phyloP scores from a whole-genome alignment of 2,113 vertebrate species.

The Osmerus eperlanus region DNA sequence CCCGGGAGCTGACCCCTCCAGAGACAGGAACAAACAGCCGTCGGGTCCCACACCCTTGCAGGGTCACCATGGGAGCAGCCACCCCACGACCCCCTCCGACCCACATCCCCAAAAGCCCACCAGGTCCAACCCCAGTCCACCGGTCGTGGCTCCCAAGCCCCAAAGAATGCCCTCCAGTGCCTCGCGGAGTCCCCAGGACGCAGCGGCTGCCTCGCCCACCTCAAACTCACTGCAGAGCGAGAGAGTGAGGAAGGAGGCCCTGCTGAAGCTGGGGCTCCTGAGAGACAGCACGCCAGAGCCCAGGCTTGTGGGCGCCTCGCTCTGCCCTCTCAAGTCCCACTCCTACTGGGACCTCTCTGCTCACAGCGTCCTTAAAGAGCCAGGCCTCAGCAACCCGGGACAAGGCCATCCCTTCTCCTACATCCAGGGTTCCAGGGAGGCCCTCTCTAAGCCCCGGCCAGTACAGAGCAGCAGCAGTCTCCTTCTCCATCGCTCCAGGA shows the following conservation, averaged over 20 bases:
- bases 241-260: constrained; percentile 76
- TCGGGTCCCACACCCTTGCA: constrained; percentile 10
- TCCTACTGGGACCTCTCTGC: constrained; percentile 13
- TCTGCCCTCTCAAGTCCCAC: not conserved
- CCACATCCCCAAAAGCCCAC: not conserved
- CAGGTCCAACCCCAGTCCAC: constrained; percentile 64
- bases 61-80: constrained; percentile 24
- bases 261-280: constrained; percentile 85
- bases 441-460: constrained; percentile 22
- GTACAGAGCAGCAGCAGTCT: constrained; percentile 49
- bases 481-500: constrained; percentile 43
- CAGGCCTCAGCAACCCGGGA: constrained; percentile 17
- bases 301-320: not conserved
- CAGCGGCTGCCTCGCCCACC: not conserved
- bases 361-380: constrained; percentile 20
- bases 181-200: constrained; percentile 67
- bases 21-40: constrained; percentile 35
- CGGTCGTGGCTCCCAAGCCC: constrained; percentile 78
- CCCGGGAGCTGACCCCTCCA: constrained; percentile 51
- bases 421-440: constrained; percentile 26
- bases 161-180: constrained; percentile 62
- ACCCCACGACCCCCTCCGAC: constrained; percentile 30
- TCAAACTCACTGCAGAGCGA: constrained; percentile 41
- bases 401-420: constrained; percentile 34
- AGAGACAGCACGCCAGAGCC: constrained; percentile 45